phyloP scores from a whole-genome alignment of 1,140 invertebrate genomes.

The Plutomurus gul region DNA sequence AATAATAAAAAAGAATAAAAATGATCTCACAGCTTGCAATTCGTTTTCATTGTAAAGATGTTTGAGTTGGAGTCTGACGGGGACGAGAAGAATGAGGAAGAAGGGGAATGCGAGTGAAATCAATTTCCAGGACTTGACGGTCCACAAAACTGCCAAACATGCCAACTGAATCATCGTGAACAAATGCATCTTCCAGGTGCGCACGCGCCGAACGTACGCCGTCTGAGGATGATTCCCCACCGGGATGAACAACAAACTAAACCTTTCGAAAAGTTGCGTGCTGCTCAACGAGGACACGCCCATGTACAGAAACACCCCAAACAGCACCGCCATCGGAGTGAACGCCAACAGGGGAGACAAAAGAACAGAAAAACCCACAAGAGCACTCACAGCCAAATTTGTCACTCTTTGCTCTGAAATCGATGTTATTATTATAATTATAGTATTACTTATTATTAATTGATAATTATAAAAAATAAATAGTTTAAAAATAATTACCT shows the following conservation, averaged over 20 bases:
- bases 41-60: slow-evolving; percentile 78
- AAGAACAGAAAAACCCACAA: slow-evolving; percentile 79
- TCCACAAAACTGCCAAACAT: slow-evolving; percentile 77
- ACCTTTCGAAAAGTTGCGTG: slow-evolving; percentile 64
- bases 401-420: slow-evolving; percentile 75
- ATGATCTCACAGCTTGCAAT: slow-evolving; percentile 74
- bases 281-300: slow-evolving; percentile 67
- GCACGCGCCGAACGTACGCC: slow-evolving; percentile 55
- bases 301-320: slow-evolving; percentile 72
- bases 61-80: slow-evolving; percentile 74
- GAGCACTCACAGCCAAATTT: slow-evolving; percentile 71
- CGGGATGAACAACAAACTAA: slow-evolving; percentile 68
- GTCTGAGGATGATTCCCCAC: slow-evolving; percentile 66
- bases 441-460: background rate
- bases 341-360: slow-evolving; percentile 74
- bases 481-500: slow-evolving; percentile 7
- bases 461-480: no score
- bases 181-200: slow-evolving; percentile 88
- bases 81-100: slow-evolving; percentile 87
- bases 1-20: background rate
- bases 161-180: slow-evolving; percentile 83
- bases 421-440: background rate
- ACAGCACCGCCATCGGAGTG: slow-evolving; percentile 66
- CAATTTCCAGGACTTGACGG: slow-evolving; percentile 79
- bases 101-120: slow-evolving; percentile 89